Base-by-base conservation (phyloP, 2,888 invertebrate genomes). In the Lepas anatifera region DNA sequence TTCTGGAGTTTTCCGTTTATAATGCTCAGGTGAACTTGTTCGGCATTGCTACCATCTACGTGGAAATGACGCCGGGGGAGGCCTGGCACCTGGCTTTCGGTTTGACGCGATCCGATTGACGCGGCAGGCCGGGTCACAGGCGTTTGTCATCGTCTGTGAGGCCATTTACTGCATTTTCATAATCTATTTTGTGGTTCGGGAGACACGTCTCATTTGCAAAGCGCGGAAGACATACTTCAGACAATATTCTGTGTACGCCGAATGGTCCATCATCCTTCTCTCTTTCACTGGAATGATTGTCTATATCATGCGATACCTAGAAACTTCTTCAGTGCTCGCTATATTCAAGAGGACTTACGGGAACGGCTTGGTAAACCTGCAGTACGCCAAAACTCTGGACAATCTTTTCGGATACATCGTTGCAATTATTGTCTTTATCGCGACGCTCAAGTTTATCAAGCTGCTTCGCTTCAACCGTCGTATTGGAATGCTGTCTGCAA, bases 1-100 rank as follows among this genome's bases (percentile, higher is more conserved):
- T 83, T 71, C 77, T 83, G 22, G 83, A 84, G 73, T 83, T 84
- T 74, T 81, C 83, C 0, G 79, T 80, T 41, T 84, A 83, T 75
- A 84, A 84, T 72, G 78, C 78, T 4, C 79, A 80, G 72, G 72
- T 78, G 35, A 80, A 78, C 50, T 71, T 79, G 27, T 78, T 78
- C 58, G 75, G 74, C 2, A 75, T 70, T 1, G 71, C 71, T 13
- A 72, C 70, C 0, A 67, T 74, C n/a, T 46, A 70, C 13, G 73
- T 73, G 18, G 75, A 75, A 48, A 72, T 75, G 48, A 71, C 68
- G 18, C 72, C 73, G 43, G 74, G 75, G 75, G 75, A 22, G 75
- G 75, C 3, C 73, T 77, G 16, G 29, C 32, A 8, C 71, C 74
- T 11, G 69, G 68, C 32, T 74, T 73, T 70, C 48, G 74, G n/a